Conservation (phyloP, 1,140 invertebrate genomes). For the Cotesia typhae region DNA sequence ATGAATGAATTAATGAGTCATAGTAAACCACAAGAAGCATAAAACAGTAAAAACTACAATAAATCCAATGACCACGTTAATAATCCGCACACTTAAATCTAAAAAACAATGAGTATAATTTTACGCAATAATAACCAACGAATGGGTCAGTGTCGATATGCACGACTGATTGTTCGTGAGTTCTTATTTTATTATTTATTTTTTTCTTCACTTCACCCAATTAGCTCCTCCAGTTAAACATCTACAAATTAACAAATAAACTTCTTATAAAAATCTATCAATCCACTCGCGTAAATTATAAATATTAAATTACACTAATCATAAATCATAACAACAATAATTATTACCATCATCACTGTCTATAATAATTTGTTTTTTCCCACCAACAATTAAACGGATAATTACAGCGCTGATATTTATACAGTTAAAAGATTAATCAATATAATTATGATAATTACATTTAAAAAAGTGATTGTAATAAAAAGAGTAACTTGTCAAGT, state of each 20-base stretch:
- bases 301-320: background rate
- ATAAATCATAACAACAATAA: background rate
- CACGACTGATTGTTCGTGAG: conserved; percentile 35
- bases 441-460: too few species aligned
- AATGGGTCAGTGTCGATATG: conserved; percentile 46
- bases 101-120: conserved; percentile 17
- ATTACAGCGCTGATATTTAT: too few species aligned
- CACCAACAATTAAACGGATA: too few species aligned
- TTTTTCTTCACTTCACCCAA: conserved; percentile 12
- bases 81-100: background rate
- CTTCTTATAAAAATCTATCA: too few species aligned
- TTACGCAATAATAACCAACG: conserved; percentile 29
- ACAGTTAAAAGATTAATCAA: too few species aligned
- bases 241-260: background rate
- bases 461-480: too few species aligned
- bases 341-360: too few species aligned
- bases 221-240: background rate
- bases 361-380: too few species aligned
- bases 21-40: too few species aligned
- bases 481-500: too few species aligned
- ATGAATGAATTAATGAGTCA: too few species aligned
- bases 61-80: background rate
- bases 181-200: conserved; percentile 20
- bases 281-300: too few species aligned
- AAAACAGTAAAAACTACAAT: background rate